Conservation (phyloP, 2,888 invertebrate genomes). For the Junonia oenone region DNA sequence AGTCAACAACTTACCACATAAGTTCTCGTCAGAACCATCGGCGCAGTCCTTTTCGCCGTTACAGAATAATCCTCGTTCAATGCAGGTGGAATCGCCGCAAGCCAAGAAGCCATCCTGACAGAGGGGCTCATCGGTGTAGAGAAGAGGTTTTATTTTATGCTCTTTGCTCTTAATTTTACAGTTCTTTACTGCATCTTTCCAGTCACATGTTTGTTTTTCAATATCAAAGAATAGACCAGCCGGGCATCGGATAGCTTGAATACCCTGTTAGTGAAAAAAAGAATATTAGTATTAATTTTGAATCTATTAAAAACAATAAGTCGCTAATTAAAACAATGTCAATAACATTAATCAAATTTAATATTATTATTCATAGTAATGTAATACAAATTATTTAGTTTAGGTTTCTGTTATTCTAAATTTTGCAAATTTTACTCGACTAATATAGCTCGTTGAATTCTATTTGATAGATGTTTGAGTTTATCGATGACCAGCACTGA, state of each 20-base stretch:
- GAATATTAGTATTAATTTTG: not conserved
- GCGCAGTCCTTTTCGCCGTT: constrained; percentile 94
- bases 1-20: constrained; percentile 85
- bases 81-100: constrained; percentile 92
- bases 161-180: constrained; percentile 94
- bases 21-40: constrained; percentile 94
- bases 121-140: constrained; percentile 93
- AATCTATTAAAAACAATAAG: too few relatives aligned
- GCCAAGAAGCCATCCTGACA: constrained; percentile 92
- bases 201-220: constrained; percentile 96
- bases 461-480: not conserved
- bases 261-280: constrained; percentile 80
- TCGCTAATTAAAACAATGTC: too few relatives aligned
- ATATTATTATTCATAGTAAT: too few relatives aligned
- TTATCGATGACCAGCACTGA: constrained; percentile 3
- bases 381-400: too few relatives aligned
- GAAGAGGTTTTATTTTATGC: constrained; percentile 90
- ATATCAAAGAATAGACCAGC: constrained; percentile 95
- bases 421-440: not conserved
- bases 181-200: constrained; percentile 96
- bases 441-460: not conserved
- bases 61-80: constrained; percentile 94
- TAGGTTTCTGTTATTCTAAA: too few relatives aligned
- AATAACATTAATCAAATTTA: too few relatives aligned
- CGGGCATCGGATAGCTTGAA: constrained; percentile 95